Conservation (phyloP, 2,888 invertebrate genomes). For the Amphiduros pacificus region DNA sequence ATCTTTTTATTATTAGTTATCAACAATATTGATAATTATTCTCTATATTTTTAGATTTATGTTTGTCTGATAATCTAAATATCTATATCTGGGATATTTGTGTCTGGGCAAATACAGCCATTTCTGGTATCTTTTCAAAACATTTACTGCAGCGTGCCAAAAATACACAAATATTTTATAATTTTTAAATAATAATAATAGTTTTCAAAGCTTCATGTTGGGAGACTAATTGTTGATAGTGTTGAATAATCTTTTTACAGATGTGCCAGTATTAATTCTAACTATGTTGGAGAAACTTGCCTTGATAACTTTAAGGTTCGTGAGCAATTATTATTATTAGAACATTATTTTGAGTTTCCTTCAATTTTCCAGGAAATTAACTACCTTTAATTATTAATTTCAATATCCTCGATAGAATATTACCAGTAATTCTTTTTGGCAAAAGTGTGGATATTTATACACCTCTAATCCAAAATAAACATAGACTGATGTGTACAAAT, state of each 20-base stretch:
- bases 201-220: not conserved
- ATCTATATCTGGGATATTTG: not conserved
- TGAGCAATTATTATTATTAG: not conserved
- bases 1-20: not conserved
- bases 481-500: not conserved
- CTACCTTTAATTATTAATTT: too few species aligned
- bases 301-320: conserved; percentile 20
- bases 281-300: conserved; percentile 12
- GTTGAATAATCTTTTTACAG: too few species aligned
- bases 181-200: not conserved
- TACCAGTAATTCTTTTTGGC: not conserved
- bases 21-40: not conserved
- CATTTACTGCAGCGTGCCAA: not conserved
- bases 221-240: not conserved
- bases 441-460: not conserved
- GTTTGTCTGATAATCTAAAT: too few species aligned
- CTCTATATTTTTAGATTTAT: not conserved
- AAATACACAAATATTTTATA: not conserved
- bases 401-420: not conserved
- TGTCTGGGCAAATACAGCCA: not conserved
- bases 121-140: not conserved
- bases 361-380: too few species aligned
- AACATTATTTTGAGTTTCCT: not conserved
- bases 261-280: conserved; percentile 4
- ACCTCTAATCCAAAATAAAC: not conserved